Percentiles rank a stretch among this genome's conserved stretches.
phyloP scores from a whole-genome alignment of 2,797 vertebrate genomes.

The Urophycis tenuis region DNA sequence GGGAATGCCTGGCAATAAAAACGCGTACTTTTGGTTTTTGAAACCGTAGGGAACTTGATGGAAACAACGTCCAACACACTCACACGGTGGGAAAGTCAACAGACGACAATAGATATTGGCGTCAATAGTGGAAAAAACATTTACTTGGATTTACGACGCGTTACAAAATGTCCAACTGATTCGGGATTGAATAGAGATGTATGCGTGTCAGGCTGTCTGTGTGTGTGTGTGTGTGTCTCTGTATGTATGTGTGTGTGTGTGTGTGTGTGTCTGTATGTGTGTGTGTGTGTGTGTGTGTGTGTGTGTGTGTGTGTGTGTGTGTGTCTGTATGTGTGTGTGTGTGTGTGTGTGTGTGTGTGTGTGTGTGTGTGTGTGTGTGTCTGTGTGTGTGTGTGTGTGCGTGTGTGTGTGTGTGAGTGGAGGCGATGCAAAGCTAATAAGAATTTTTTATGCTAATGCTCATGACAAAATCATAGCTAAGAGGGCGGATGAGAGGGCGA shows the following conservation, averaged over 20 bases:
- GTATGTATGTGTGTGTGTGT: background rate
- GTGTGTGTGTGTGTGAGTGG: no score
- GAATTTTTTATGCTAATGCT: background rate
- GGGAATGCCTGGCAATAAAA: background rate
- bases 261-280: background rate
- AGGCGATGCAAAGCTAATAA: background rate
- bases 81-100: background rate
- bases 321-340: background rate
- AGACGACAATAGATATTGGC: background rate
- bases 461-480: background rate
- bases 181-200: background rate
- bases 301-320: background rate
- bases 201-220: background rate
- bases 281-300: background rate
- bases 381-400: no score
- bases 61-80: background rate
- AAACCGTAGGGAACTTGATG: background rate
- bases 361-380: no score
- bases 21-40: background rate
- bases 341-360: conserved; percentile 1
- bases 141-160: background rate
- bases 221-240: background rate
- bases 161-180: background rate
- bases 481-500: background rate
- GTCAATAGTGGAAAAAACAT: background rate